A percentile compares a stretch with the other conserved stretches of the same genome.
Evolutionary conservation across 2,888 invertebrate genomes (phyloP).

Genomic region (Oxycera nigricornis): DNA sequence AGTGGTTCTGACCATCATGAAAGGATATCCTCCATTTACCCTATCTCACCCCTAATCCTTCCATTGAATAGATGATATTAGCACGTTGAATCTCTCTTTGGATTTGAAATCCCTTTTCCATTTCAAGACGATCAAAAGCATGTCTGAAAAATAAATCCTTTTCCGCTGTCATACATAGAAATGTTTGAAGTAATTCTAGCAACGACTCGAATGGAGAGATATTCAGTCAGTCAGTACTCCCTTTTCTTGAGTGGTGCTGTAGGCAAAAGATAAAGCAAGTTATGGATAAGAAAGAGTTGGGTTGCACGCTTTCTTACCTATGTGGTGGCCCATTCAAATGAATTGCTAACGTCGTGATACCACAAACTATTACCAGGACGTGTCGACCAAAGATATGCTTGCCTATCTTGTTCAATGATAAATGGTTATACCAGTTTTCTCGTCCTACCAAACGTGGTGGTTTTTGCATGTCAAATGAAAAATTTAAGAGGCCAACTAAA

Average conservation of each 20-base stretch:
- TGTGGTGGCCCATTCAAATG: no score
- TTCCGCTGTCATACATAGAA: constrained; percentile 15
- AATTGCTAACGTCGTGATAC: no score
- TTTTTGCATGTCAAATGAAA: constrained; percentile 5
- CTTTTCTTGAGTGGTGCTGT: no score
- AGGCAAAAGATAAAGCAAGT: no score
- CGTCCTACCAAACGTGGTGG: neutral
- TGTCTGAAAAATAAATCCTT: neutral
- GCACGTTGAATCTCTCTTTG: neutral
- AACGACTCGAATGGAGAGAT: neutral
- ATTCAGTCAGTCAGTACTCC: neutral
- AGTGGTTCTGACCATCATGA: neutral
- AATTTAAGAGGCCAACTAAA: neutral
- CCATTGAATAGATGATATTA: neutral
- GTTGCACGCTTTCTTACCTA: no score
- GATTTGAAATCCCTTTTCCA: neutral
- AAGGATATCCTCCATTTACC: neutral
- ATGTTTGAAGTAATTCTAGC: neutral
- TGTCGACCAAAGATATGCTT: no score
- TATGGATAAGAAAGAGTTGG: no score
- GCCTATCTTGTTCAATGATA: neutral
- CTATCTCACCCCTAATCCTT: neutral
- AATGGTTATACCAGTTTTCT: neutral
- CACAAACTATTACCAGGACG: no score
- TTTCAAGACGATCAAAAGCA: neutral